phyloP scores from a whole-genome alignment of 2,888 invertebrate genomes.

The Mylabris sibirica region DNA sequence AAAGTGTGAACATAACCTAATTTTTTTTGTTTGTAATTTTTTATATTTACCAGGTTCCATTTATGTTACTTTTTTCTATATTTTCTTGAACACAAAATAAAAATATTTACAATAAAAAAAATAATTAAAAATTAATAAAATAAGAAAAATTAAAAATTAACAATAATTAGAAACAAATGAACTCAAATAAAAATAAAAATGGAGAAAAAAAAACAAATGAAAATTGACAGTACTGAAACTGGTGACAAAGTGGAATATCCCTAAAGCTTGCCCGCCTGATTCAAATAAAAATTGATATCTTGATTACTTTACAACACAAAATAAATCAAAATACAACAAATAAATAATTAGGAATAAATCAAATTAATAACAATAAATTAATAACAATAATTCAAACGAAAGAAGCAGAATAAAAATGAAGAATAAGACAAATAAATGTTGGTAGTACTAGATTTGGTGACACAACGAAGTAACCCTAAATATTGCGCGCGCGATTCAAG shows the following conservation, averaged over 20 bases:
- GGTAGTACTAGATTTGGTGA: too few relatives aligned
- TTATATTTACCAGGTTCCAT: neutral
- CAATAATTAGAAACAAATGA: neutral
- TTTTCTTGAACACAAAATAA: neutral
- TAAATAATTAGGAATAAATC: too few relatives aligned
- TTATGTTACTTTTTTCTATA: neutral
- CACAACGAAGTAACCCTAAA: too few relatives aligned
- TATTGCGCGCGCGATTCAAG: too few relatives aligned
- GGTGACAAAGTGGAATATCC: conserved; percentile 13
- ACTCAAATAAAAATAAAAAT: conserved; percentile 16
- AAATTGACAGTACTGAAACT: neutral
- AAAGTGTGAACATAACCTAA: neutral
- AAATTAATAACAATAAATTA: too few relatives aligned
- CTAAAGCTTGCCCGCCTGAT: neutral
- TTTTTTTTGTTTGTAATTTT: neutral
- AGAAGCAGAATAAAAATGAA: too few relatives aligned
- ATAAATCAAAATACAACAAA: too few relatives aligned
- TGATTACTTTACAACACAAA: too few relatives aligned
- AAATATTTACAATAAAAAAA: neutral
- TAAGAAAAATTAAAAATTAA: conserved; percentile 14
- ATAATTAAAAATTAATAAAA: conserved; percentile 10
- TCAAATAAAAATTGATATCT: neutral
- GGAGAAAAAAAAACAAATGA: neutral
- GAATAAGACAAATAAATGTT: too few relatives aligned
- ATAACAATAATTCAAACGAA: too few relatives aligned